Conservation (phyloP, 2,113 vertebrate genomes). For the Nothoprocta pentlandii region DNA sequence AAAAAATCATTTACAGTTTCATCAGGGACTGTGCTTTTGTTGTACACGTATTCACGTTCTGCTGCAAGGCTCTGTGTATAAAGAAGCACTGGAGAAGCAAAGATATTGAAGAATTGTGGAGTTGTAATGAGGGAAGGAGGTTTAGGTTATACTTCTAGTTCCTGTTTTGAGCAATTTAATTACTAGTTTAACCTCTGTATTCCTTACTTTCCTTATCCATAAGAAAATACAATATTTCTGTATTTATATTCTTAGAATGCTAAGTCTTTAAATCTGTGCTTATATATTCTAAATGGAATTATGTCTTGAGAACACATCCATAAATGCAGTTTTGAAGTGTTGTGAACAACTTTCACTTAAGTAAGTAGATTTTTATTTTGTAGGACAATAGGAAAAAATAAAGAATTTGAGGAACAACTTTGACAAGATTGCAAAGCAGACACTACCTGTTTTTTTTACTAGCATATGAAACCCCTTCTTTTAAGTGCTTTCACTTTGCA, state of each 20-base stretch:
- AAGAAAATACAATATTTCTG: neutral
- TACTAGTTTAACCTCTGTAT: neutral
- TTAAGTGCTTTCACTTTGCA: neutral
- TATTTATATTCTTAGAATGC: neutral
- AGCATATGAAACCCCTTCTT: neutral
- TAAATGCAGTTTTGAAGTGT: neutral
- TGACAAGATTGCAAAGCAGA: neutral
- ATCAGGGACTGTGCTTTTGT: neutral
- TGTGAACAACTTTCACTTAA: neutral
- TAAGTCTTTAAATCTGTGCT: neutral
- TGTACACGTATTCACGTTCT: accelerated
- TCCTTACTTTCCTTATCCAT: neutral
- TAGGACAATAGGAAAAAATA: neutral
- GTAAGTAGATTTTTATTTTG: neutral
- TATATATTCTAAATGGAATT: neutral
- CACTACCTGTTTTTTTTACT: neutral
- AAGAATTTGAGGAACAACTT: neutral
- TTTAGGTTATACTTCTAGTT: neutral
- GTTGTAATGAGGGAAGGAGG: accelerated
- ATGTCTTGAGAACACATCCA: neutral
- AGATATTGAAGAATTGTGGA: neutral
- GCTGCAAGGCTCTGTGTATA: neutral
- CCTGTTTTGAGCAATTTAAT: neutral
- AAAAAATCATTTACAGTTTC: neutral
- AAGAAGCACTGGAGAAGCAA: neutral